phyloP scores from a whole-genome alignment of 2,113 vertebrate genomes.

The Hippocampus guttulatus region DNA sequence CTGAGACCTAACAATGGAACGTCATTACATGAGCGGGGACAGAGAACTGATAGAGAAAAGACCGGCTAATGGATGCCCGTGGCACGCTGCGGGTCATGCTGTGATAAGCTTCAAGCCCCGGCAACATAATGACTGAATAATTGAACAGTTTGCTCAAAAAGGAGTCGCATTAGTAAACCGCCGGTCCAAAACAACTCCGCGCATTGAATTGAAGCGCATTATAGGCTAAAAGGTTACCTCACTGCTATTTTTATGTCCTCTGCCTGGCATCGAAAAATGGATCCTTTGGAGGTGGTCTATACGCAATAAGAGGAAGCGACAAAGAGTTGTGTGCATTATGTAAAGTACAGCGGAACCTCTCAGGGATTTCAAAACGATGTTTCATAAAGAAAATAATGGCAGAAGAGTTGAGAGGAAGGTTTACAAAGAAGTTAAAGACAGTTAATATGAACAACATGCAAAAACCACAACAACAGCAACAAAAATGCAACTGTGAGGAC shows the following conservation, averaged over 20 bases:
- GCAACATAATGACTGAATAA: constrained; percentile 36
- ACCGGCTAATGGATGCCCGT: constrained; percentile 37
- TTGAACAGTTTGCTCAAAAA: constrained; percentile 35
- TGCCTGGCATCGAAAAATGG: constrained; percentile 8
- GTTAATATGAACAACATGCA: no score
- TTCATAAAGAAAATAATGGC: neutral
- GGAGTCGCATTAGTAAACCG: constrained; percentile 39
- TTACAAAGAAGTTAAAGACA: neutral
- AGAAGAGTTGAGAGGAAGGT: neutral
- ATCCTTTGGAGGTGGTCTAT: neutral
- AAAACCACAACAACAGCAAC: neutral
- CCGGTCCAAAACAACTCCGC: constrained; percentile 3
- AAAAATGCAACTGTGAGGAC: no score
- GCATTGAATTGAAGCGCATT: constrained; percentile 24
- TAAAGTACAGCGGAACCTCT: neutral
- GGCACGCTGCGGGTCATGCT: constrained; percentile 11
- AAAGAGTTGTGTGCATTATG: neutral
- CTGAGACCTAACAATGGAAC: constrained; percentile 34
- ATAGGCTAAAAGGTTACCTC: constrained; percentile 9
- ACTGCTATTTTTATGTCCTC: constrained; percentile 7
- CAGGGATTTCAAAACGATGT: neutral
- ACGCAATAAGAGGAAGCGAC: neutral
- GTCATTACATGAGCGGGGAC: constrained; percentile 23
- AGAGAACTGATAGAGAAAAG: constrained; percentile 28
- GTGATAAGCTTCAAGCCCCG: constrained; percentile 25